These are phyloP conservation scores for Diachasma alloeum DNA, from an alignment of 1,140 invertebrate species.

Conservation along the genomic window DNA sequence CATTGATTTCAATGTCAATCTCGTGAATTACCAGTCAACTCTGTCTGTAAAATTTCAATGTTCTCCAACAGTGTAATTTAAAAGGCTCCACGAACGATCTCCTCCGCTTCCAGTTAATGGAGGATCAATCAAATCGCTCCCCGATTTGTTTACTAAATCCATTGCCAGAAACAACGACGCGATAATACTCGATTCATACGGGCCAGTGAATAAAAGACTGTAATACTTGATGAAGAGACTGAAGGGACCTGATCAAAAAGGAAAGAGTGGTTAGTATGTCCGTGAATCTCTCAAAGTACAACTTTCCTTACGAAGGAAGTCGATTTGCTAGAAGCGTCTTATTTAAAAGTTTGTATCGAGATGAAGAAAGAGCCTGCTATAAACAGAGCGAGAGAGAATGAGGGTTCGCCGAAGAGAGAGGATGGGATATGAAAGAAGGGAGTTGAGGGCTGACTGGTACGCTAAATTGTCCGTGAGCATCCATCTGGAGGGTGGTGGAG, in stretches of 20 bases:
- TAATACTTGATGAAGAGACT: not conserved
- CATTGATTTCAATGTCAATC: too few relatives aligned
- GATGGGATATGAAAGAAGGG: conserved; percentile 16
- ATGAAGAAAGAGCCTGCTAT: conserved; percentile 28
- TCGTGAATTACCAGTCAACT: too few relatives aligned
- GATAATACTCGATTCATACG: too few relatives aligned
- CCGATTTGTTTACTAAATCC: not conserved
- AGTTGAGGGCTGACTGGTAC: conserved; percentile 31
- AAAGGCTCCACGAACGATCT: too few relatives aligned
- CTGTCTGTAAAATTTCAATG: too few relatives aligned
- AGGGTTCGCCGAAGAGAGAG: conserved; percentile 24
- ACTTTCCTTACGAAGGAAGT: conserved; percentile 45
- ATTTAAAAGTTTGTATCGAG: conserved; percentile 62
- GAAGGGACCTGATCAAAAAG: not conserved
- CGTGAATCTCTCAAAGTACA: conserved; percentile 5
- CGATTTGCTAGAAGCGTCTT: conserved; percentile 57
- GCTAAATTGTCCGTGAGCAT: conserved; percentile 58
- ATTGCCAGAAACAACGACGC: too few relatives aligned
- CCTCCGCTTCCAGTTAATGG: too few relatives aligned
- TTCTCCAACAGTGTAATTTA: too few relatives aligned
- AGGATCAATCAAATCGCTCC: not conserved
- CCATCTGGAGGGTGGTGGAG: conserved; percentile 32
- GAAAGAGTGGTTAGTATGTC: conserved; percentile 13
- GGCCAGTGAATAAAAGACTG: not conserved
- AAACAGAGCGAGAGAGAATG: conserved; percentile 7